Base-by-base conservation (phyloP, 2,113 vertebrate species). In the Aythya baeri region DNA sequence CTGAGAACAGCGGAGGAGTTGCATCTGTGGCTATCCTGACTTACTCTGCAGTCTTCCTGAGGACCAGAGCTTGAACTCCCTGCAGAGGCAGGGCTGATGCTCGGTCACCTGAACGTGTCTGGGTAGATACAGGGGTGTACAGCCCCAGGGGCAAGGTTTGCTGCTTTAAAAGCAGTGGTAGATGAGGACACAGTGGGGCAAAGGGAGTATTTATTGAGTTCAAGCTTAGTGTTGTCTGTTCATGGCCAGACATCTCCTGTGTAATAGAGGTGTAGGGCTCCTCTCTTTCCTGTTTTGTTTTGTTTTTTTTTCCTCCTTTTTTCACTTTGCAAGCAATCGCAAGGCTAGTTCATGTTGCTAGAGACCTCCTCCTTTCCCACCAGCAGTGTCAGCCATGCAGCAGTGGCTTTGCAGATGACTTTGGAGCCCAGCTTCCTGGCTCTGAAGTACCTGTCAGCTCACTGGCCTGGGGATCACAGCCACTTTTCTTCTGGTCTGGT, bases 111-210 rank as follows among this genome's bases (percentile, higher is more conserved):
- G 38, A 44, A 38, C 12, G 6, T 32, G 31, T 21, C 32, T 85
- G 36, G 9, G 54, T 72, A 74, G 34, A 14, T 23, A 11, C 0
- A 0, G 1, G 1, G 14, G 22, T 11, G 21, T 62, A 29, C 31
- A 8, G 27, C 20, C 31, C 54, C 36, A 49, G 38, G 25, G 31
- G 31, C 10, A 6, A 12, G 32, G 31, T 25, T 67, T 77, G 66
- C 38, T 11, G 6, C 65, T 90, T 63, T 50, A 57, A 34, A 89
- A 80, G 9, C 23, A 59, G 16, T 7, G 26, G 44, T 44, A 34
- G 38, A 22, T 23, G 17, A 36, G 11, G 43, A 59, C 34, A 20
- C 34, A 21, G 10, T 17, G 63, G 57, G 38, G 57, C 6, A 41
- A 83, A 72, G 31, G 7, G 31, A 68, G 10, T 67, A 49, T 65